A percentile compares a stretch with the other conserved stretches of the same genome.
These are phyloP conservation scores for Phaenicophaeus curvirostris DNA, from an alignment of 2,797 vertebrate genomes.

Conservation along the genomic window DNA sequence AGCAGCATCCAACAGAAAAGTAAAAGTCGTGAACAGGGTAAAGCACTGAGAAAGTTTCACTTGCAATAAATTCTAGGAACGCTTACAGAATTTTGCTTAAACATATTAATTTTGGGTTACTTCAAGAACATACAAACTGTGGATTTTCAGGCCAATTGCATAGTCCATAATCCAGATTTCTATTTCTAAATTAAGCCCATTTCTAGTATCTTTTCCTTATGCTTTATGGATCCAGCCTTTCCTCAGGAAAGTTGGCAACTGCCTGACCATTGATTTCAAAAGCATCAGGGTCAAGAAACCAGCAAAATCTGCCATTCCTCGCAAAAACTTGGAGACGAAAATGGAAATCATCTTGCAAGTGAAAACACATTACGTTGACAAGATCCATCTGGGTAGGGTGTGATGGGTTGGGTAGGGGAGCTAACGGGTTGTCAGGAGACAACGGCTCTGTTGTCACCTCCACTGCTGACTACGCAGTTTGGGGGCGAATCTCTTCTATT, in stretches of 20 bases:
- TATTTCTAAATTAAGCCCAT: background rate
- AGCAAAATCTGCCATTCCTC: background rate
- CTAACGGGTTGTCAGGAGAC: conserved; percentile 16
- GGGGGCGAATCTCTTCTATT: background rate
- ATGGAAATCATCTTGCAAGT: background rate
- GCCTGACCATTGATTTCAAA: background rate
- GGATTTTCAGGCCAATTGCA: background rate
- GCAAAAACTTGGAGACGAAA: background rate
- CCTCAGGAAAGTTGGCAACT: background rate
- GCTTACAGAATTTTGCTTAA: background rate
- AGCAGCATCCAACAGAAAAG: background rate
- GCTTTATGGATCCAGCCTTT: background rate
- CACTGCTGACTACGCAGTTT: background rate
- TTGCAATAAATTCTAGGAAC: background rate
- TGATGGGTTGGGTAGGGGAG: background rate
- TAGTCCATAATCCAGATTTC: background rate
- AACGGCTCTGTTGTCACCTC: background rate
- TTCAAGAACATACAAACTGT: background rate
- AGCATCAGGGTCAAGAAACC: background rate
- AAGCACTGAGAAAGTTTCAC: background rate
- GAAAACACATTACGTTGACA: background rate
- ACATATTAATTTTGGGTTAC: background rate
- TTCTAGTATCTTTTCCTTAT: background rate
- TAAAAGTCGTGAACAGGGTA: background rate
- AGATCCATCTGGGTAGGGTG: conserved; percentile 34